A percentile compares a stretch with the other conserved stretches of the same genome.
Conservation (phyloP, 1,140 invertebrate genomes). For the Macrocentrus cingulum region DNA sequence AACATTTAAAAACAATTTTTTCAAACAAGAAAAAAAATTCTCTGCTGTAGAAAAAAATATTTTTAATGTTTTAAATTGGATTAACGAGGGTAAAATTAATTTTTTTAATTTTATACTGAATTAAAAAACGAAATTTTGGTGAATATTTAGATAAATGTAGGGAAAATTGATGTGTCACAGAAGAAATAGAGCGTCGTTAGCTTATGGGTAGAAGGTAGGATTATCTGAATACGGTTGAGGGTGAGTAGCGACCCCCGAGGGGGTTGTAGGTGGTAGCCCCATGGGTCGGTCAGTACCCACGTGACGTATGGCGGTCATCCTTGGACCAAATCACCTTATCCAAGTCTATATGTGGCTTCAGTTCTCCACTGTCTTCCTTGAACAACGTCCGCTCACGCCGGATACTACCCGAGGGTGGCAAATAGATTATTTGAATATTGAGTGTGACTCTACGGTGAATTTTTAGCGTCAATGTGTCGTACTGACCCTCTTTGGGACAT, state of each 20-base stretch:
- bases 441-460: conserved; percentile 23
- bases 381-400: background rate
- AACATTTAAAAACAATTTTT: too few species aligned
- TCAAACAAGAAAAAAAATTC: too few species aligned
- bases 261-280: conserved; percentile 45
- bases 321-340: conserved; percentile 5
- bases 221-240: conserved; percentile 56
- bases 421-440: conserved; percentile 53
- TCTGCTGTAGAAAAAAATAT: background rate
- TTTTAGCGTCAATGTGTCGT: conserved; percentile 19
- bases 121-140: too few species aligned
- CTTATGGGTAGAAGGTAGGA: conserved; percentile 40
- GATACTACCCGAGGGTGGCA: conserved; percentile 5
- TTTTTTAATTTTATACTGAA: background rate
- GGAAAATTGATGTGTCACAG: conserved; percentile 52
- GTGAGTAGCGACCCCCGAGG: conserved; percentile 53
- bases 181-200: conserved; percentile 5
- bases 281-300: conserved; percentile 32
- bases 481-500: conserved; percentile 19
- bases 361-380: conserved; percentile 23
- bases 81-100: background rate
- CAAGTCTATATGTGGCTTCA: conserved; percentile 6
- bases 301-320: conserved; percentile 54
- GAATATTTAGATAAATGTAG: conserved; percentile 20
- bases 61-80: background rate